phyloP scores from a whole-genome alignment of 2,797 vertebrate genomes.

The Okamejei kenojei region DNA sequence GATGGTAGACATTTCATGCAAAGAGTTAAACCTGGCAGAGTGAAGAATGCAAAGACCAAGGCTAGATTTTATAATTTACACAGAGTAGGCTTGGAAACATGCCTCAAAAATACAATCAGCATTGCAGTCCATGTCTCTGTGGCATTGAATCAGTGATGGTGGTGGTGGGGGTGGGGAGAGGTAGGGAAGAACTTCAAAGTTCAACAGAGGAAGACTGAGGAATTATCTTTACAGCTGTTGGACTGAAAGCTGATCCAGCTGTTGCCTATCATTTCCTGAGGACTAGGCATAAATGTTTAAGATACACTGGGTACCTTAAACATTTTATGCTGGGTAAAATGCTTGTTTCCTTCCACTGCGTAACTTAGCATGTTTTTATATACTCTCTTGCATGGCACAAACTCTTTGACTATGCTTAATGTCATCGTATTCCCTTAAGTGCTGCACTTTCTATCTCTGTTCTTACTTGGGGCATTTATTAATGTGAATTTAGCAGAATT shows the following conservation, averaged over 20 bases:
- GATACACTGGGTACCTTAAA: too few relatives aligned
- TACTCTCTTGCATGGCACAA: not conserved
- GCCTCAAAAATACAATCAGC: not conserved
- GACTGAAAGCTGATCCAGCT: not conserved
- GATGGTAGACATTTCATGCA: not conserved
- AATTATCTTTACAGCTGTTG: not conserved
- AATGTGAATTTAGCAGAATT: not conserved
- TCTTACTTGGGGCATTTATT: not conserved
- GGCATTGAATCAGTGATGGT: not conserved
- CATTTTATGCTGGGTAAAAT: not conserved
- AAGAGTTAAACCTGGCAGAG: not conserved
- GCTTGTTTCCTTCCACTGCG: not conserved
- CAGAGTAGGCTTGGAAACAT: not conserved
- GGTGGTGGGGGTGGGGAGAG: not conserved
- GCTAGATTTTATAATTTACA: not conserved
- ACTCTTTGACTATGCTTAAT: not conserved
- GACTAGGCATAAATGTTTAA: not conserved
- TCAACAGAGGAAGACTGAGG: not conserved
- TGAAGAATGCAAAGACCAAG: not conserved
- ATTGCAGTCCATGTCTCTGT: not conserved
- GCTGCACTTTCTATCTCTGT: not conserved
- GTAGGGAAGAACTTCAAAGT: too few relatives aligned
- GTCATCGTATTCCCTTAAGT: not conserved
- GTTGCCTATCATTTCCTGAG: not conserved
- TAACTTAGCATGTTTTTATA: not conserved